Base-by-base conservation (phyloP, 2,797 vertebrate genomes). In the Sebastes iracundus region DNA sequence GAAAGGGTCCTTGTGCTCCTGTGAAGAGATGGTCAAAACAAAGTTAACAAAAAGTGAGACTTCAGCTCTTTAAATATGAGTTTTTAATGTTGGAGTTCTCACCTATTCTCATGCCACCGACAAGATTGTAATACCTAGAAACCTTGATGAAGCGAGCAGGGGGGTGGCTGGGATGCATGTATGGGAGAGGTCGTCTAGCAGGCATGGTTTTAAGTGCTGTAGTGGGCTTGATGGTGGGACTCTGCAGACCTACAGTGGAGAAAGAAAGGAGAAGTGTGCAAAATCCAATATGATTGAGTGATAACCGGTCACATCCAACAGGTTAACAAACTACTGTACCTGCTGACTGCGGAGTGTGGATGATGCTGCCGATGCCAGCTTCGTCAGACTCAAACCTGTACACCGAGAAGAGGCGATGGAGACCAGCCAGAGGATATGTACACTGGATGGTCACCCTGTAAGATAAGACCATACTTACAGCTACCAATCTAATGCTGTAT, bases 371-470 rank as follows among this genome's bases (percentile, higher is more conserved):
- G 0, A 77, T 0, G 0, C 94, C 95, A 5, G 38, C 75, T 0
- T 22, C 7, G 12, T 94, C 92, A 0, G 93, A 86, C n/a, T 89
- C 88, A 72, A 96, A 94, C 60, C 1, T 80, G 64, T 82, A 66
- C 5, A n/a, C 30, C 0, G 80, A 87, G 85, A 94, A 94, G 20
- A 94, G 82, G 22, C 80, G 87, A 63, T 90, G 49, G 0, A 93
- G 93, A 23, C 93, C 91, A 72, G 85, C 86, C 27, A 96, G 78
- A 63, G 82, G 89, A 69, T 97, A 96, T 5, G 87, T 91, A 72
- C 96, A 97, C 74, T 92, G 85, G 2, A 96, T 25, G 0, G 77
- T 92, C 63, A 96, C 56, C 64, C 96, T 97, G 85, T 3, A 62
- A 7, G 30, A 60, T 3, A 30, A 70, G 30, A 38, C 11, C 0